These are phyloP conservation scores for Hesperia comma DNA, from an alignment of 2,888 invertebrate genomes.

Conservation along the genomic window DNA sequence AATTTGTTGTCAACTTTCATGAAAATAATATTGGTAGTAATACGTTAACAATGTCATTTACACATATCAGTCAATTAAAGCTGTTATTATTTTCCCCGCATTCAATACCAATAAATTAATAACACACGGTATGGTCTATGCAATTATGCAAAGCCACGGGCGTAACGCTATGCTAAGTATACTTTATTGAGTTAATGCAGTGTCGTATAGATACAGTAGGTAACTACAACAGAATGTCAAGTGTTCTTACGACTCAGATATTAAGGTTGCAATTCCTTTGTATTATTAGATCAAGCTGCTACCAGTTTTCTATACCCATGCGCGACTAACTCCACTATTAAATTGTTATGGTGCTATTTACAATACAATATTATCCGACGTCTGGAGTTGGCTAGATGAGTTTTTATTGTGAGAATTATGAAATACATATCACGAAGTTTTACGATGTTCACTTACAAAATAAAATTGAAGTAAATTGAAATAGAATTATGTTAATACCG, in stretches of 20 bases:
- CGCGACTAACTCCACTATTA: constrained; percentile 50
- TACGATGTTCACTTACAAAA: no score
- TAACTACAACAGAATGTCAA: background rate
- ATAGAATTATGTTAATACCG: no score
- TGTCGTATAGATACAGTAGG: background rate
- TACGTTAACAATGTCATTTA: constrained; percentile 11
- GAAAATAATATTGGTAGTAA: no score
- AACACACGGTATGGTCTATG: constrained; percentile 6
- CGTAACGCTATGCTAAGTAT: constrained; percentile 9
- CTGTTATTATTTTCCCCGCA: constrained; percentile 11
- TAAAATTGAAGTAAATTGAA: no score
- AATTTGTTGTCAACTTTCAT: no score
- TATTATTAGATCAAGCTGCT: background rate
- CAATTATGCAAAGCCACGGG: constrained; percentile 31
- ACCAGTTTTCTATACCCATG: constrained; percentile 49
- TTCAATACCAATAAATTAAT: constrained; percentile 23
- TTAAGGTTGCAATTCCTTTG: background rate
- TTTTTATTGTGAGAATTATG: no score
- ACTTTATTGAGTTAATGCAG: constrained; percentile 28
- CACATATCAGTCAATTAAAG: constrained; percentile 14
- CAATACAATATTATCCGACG: constrained; percentile 60
- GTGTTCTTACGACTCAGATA: background rate
- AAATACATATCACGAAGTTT: no score
- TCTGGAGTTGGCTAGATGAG: constrained; percentile 51
- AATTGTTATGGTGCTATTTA: constrained; percentile 61